phyloP scores from a whole-genome alignment of 2,797 vertebrate species.

The Petrocephalus schoutedeni region DNA sequence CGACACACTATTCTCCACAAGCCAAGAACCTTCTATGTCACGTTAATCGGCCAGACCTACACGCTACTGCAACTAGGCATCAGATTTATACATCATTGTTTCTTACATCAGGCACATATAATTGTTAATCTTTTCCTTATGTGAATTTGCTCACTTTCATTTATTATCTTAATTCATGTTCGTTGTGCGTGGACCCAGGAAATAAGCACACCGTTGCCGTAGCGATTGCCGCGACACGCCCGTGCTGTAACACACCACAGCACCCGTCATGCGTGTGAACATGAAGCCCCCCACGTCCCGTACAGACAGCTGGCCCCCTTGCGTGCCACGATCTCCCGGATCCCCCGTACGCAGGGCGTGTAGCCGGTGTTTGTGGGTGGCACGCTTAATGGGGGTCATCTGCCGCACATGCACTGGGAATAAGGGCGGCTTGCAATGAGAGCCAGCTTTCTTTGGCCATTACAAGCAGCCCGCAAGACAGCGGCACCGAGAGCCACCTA shows the following conservation, averaged over 20 bases:
- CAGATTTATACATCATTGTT: not conserved
- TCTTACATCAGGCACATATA: not conserved
- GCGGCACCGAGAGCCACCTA: not conserved
- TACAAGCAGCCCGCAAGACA: not conserved
- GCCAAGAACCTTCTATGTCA: not conserved
- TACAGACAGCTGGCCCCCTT: not conserved
- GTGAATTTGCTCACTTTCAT: not conserved
- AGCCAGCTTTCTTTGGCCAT: not conserved
- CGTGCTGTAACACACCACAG: not conserved
- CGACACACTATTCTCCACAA: not conserved
- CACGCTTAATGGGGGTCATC: not conserved
- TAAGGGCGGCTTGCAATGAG: not conserved
- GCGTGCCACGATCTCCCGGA: not conserved
- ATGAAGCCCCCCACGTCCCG: not conserved
- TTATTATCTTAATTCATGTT: not conserved
- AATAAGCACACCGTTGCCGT: not conserved
- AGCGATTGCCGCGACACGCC: not conserved
- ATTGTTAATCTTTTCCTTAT: not conserved
- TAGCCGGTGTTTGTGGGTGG: not conserved
- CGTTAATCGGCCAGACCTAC: not conserved
- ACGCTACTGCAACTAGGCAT: not conserved
- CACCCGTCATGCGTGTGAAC: not conserved
- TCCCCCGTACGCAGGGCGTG: not conserved
- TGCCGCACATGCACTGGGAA: not conserved
- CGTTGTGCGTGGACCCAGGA: not conserved